phyloP scores from a whole-genome alignment of 35 echinoderm and acorn worm genomes.

The Apostichopus californicus region DNA sequence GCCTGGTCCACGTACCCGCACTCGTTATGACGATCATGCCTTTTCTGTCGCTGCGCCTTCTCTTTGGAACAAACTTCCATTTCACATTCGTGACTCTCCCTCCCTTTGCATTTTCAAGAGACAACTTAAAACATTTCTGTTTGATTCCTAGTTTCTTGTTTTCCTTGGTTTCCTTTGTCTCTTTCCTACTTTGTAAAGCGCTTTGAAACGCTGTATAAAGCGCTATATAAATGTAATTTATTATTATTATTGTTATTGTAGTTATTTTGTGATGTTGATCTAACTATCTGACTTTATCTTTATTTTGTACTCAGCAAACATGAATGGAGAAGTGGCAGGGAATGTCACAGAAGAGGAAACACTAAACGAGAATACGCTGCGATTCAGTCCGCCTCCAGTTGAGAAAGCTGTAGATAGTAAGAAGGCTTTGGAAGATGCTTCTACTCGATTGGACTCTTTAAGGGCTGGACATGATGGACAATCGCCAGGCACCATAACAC shows the following conservation, averaged over 20 bases:
- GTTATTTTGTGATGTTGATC: neutral
- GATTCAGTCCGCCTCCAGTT: neutral
- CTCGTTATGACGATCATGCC: no score
- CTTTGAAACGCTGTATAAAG: no score
- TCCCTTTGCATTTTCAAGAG: no score
- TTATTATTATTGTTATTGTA: neutral
- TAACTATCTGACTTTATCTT: neutral
- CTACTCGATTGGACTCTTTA: constrained; percentile 36
- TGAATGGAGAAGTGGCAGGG: neutral
- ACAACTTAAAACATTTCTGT: no score
- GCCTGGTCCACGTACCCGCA: no score
- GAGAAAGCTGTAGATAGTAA: neutral
- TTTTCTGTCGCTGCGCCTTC: no score
- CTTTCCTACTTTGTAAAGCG: no score
- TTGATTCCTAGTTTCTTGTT: no score
- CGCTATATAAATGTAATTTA: no score
- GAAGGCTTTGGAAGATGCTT: neutral
- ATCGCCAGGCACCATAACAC: constrained; percentile 54
- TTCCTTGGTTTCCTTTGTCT: no score
- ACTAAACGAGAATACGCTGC: neutral
- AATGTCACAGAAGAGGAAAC: neutral
- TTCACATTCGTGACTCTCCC: no score
- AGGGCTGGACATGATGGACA: neutral
- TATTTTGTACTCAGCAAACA: neutral
- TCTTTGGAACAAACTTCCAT: no score